phyloP scores from a whole-genome alignment of 2,797 vertebrate species.

The Peromyscus attwateri region DNA sequence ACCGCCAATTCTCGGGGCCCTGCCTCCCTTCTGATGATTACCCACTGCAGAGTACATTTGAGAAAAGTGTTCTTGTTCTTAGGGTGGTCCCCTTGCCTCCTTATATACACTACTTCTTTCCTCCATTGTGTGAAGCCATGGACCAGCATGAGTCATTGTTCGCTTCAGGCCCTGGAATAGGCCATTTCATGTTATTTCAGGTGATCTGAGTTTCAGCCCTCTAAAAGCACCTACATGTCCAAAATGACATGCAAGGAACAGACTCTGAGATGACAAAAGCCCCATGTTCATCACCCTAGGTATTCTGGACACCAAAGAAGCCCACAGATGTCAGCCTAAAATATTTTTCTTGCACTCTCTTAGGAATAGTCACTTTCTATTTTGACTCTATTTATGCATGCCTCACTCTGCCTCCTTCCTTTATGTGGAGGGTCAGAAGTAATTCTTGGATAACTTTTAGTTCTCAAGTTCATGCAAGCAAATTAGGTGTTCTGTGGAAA shows the following conservation, averaged over 20 bases:
- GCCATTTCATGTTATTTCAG: constrained; percentile 72
- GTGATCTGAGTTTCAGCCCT: background rate
- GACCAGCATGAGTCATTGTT: constrained; percentile 20
- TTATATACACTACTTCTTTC: background rate
- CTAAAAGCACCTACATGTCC: background rate
- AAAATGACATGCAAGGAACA: constrained; percentile 50
- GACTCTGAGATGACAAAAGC: background rate
- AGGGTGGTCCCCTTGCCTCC: background rate
- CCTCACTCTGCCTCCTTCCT: background rate
- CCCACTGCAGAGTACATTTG: constrained; percentile 16
- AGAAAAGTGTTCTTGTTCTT: background rate
- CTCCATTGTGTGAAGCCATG: constrained; percentile 17
- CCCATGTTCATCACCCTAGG: constrained; percentile 36
- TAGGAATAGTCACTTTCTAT: background rate
- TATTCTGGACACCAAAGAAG: constrained; percentile 29
- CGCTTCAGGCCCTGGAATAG: background rate
- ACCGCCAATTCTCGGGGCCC: background rate
- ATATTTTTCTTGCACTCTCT: background rate
- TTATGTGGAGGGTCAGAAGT: background rate
- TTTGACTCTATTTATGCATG: constrained; percentile 27
- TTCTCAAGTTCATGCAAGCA: background rate
- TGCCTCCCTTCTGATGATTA: constrained; percentile 49
- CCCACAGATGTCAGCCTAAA: constrained; percentile 45
- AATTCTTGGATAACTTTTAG: constrained; percentile 1
- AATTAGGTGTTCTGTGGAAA: background rate